Conservation (phyloP, 1,140 invertebrate species). For the Melipona quadrifasciata region DNA sequence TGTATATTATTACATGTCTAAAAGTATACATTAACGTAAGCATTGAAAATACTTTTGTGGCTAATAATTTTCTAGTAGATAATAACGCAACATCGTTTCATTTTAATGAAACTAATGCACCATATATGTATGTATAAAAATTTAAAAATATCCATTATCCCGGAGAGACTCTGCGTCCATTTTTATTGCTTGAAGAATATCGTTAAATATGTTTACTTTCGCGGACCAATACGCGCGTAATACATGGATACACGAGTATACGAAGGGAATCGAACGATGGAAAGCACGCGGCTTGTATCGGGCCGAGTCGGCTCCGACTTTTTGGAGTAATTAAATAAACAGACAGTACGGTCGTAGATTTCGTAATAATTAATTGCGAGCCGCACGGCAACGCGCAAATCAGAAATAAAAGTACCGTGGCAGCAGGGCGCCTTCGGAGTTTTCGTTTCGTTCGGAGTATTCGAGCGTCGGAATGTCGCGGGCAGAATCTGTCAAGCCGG, state of each 20-base stretch:
- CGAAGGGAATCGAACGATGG: background rate
- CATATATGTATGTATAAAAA: too few species aligned
- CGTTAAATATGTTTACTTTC: too few species aligned
- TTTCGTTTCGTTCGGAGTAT: slow-evolving; percentile 1
- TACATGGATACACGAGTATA: background rate
- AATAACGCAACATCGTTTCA: too few species aligned
- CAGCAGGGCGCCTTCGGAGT: background rate
- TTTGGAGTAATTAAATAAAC: background rate
- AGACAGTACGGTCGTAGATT: background rate
- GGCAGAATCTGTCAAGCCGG: slow-evolving; percentile 23
- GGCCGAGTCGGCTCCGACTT: too few species aligned
- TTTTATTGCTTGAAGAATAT: too few species aligned
- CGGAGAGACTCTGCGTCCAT: too few species aligned
- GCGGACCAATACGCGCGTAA: too few species aligned
- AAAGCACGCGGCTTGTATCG: background rate
- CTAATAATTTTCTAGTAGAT: background rate
- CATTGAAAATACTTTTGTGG: too few species aligned
- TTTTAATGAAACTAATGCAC: too few species aligned
- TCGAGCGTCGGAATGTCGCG: slow-evolving; percentile 16
- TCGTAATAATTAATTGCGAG: slow-evolving; percentile 26
- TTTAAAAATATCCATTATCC: too few species aligned
- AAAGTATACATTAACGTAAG: too few species aligned
- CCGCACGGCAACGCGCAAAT: background rate
- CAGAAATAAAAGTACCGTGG: slow-evolving; percentile 4
- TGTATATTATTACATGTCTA: too few species aligned